These are phyloP conservation scores for Euplexia lucipara DNA, from an alignment of 2,888 invertebrate species.

Conservation along the genomic window DNA sequence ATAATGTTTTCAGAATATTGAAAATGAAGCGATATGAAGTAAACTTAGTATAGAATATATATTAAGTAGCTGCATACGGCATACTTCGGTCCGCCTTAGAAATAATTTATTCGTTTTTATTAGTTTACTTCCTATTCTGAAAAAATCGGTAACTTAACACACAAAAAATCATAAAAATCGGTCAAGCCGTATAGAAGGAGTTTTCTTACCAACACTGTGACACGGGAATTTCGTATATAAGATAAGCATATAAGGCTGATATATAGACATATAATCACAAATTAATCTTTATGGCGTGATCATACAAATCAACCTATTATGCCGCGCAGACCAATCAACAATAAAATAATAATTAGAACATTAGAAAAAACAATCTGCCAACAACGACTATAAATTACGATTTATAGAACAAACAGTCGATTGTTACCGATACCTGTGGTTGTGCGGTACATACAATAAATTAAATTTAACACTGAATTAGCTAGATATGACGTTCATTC, in stretches of 20 bases:
- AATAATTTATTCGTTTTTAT: too few relatives aligned
- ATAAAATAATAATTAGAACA: constrained; percentile 3
- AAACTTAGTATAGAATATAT: background rate
- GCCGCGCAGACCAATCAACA: background rate
- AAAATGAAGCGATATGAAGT: constrained; percentile 23
- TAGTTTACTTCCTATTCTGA: too few relatives aligned
- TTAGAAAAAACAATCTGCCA: background rate
- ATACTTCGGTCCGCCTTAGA: too few relatives aligned
- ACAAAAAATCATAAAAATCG: too few relatives aligned
- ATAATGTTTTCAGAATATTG: constrained; percentile 53
- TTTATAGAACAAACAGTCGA: background rate
- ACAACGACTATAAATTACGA: too few relatives aligned
- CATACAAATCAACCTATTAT: background rate
- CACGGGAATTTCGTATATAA: too few relatives aligned
- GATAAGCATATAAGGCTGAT: too few relatives aligned
- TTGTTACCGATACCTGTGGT: constrained; percentile 8
- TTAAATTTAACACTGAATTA: constrained; percentile 27
- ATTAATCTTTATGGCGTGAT: background rate
- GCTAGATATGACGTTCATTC: background rate
- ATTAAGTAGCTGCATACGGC: background rate
- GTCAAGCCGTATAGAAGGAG: too few relatives aligned
- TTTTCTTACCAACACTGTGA: too few relatives aligned
- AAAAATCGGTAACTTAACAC: too few relatives aligned
- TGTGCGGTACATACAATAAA: background rate
- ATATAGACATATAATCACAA: too few relatives aligned